Evolutionary conservation across 2,797 vertebrate genomes (phyloP).

Genomic region (Bradypus variegatus): DNA sequence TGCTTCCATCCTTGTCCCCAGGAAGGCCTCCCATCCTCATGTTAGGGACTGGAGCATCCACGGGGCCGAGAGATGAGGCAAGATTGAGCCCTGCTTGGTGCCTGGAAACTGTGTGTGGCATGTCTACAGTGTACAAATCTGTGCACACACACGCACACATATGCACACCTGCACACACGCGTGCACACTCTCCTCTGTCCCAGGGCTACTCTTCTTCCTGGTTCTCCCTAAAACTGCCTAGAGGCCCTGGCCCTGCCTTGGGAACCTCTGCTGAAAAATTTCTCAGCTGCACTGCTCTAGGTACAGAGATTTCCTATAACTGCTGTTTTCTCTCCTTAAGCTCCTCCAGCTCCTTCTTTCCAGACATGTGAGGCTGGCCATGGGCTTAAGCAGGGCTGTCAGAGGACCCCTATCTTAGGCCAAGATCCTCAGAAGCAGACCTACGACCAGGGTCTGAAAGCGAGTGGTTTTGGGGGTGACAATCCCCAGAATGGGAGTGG

Average conservation of each 20-base stretch:
- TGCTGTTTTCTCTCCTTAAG: background rate
- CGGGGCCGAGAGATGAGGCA: background rate
- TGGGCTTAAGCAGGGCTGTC: background rate
- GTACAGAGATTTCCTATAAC: background rate
- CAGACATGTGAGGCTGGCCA: background rate
- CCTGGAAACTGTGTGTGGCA: background rate
- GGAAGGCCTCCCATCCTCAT: background rate
- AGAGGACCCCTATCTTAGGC: background rate
- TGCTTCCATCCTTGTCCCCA: background rate
- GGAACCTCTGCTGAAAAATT: background rate
- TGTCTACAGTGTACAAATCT: too few species aligned
- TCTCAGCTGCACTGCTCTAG: background rate
- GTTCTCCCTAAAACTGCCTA: background rate
- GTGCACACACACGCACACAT: background rate
- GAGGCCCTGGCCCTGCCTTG: background rate
- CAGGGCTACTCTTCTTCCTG: background rate
- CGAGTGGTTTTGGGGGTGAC: background rate
- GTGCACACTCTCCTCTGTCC: background rate
- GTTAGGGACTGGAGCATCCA: background rate
- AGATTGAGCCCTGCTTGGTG: background rate
- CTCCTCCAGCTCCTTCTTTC: background rate
- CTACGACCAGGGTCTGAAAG: background rate
- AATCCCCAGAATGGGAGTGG: background rate
- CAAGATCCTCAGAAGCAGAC: background rate
- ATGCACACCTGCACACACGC: too few species aligned